These are phyloP conservation scores for Erebia epiphron DNA, from an alignment of 2,888 invertebrate genomes.

Conservation along the genomic window DNA sequence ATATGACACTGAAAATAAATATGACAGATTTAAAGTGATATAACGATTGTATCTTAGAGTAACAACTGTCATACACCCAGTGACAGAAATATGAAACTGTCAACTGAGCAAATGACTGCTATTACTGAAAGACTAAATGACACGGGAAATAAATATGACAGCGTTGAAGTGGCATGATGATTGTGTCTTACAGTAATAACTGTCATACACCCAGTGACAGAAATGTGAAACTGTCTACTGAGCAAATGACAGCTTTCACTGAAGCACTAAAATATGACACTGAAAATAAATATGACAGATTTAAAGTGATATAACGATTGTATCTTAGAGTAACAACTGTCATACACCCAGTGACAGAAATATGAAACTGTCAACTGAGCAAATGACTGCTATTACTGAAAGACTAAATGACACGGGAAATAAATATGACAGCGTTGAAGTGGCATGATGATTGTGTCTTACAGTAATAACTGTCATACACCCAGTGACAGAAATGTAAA, in stretches of 20 bases:
- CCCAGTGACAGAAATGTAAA: slow-evolving; percentile 54
- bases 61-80: slow-evolving; percentile 49
- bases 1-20: too few species aligned
- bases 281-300: neutral
- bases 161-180: neutral
- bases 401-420: neutral
- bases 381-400: slow-evolving; percentile 30
- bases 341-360: slow-evolving; percentile 38
- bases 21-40: neutral
- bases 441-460: neutral
- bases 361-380: slow-evolving; percentile 34
- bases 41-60: neutral
- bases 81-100: slow-evolving; percentile 37
- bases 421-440: neutral
- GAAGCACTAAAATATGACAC: neutral
- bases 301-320: neutral
- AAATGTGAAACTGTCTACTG: slow-evolving; percentile 41
- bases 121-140: slow-evolving; percentile 1
- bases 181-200: slow-evolving; percentile 9
- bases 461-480: slow-evolving; percentile 35
- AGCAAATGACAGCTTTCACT: slow-evolving; percentile 29
- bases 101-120: slow-evolving; percentile 38
- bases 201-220: slow-evolving; percentile 55
- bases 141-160: slow-evolving; percentile 24
- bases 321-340: slow-evolving; percentile 28